Percentiles rank a stretch among this genome's conserved stretches.
These are phyloP conservation scores for Gorsachius goisagi DNA, from an alignment of 2,113 vertebrate species.

Conservation along the genomic window DNA sequence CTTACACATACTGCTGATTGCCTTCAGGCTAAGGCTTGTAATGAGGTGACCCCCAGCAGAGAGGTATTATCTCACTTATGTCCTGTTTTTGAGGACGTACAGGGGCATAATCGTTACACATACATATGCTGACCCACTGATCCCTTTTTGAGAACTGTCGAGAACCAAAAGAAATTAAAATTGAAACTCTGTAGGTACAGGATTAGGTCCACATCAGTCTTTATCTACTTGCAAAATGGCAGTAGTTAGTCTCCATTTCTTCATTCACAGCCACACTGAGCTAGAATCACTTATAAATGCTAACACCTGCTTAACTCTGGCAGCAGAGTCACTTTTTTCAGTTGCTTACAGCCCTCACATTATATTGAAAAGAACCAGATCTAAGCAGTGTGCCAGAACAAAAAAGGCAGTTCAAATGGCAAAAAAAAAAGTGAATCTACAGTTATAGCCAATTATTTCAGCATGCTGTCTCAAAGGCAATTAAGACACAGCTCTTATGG, in stretches of 20 bases:
- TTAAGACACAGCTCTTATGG: not conserved
- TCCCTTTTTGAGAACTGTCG: not conserved
- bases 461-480: not conserved
- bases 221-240: not conserved
- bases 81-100: not conserved
- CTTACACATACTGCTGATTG: not conserved
- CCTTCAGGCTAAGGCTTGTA: not conserved
- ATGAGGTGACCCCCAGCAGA: not conserved
- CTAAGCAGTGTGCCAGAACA: not conserved
- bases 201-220: not conserved
- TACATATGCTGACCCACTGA: not conserved
- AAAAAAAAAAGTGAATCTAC: not conserved
- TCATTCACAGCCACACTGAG: not conserved
- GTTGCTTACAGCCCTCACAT: not conserved
- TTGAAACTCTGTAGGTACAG: not conserved
- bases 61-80: not conserved
- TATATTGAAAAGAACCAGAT: not conserved
- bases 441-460: conserved; percentile 48
- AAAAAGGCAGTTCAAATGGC: conserved; percentile 20
- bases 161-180: not conserved
- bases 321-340: conserved; percentile 5
- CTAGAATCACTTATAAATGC: not conserved
- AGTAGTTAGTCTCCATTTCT: not conserved
- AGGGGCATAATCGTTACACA: not conserved
- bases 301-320: conserved; percentile 21